Evolutionary conservation across 2,888 invertebrate species (phyloP), one percentile per base, ranked within the genome.

Genomic region (Deroplatys truncata): DNA sequence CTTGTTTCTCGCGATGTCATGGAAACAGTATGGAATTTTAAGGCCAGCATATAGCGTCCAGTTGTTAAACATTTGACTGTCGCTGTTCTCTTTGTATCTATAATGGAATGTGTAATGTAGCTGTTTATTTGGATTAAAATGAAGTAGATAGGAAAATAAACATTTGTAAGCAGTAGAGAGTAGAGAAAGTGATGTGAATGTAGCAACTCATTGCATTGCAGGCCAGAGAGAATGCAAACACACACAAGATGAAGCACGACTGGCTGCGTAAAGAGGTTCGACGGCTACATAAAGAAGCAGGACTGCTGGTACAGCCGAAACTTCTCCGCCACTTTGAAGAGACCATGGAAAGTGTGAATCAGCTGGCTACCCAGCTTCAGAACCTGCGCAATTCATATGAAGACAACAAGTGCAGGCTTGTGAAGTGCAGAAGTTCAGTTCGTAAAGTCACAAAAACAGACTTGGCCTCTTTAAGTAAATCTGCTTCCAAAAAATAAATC

Each of bases 291-390:
- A 93, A 93, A 90, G 94, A 93, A 88, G 93, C 94, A 90, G 95
- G 95, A 25, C 92, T 95, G 49, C 92, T 95, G n/a, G 94, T 94
- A 2, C 94, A 95, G 91, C 93, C 94, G 89, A 93, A 93, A 20
- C 92, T 95, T 86, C 91, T 95, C 29, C 91, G 93, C 87, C 94
- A 95, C 91, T 94, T 94, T 93, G 94, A 95, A 91, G 31, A 82
- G 28, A 86, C 83, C 28, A 28, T 84, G 20, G 89, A 89, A n/a
- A 86, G 84, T 28, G 89, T 29, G 7, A 29, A 83, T 56, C 86
- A n/a, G 25, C 29, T 89, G 28, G 83, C 86, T 15, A 84, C 86
- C 1, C 82, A 89, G 49, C 82, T 89, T 15, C 89, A 89, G n/a
- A 89, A 89, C 20, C 28, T 89, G 7, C 82, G 84, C 7, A 89